Conservation (phyloP, 2,888 invertebrate species). For the Drosophila meridionalis region DNA sequence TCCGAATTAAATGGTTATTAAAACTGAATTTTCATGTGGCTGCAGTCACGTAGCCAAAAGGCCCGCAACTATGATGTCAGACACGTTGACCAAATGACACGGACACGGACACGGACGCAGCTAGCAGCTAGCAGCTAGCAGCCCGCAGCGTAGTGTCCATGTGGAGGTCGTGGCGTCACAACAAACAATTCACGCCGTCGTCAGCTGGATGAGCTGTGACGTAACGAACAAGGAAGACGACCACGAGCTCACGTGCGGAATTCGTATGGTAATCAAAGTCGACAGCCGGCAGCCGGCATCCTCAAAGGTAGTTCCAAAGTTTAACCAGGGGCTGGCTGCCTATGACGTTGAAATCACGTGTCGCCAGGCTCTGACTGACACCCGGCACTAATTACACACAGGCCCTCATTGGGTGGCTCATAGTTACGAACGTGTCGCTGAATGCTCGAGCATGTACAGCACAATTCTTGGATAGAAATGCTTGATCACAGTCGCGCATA, state of each 20-base stretch:
- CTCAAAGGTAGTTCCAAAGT: conserved; percentile 17
- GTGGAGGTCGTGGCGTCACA: conserved; percentile 26
- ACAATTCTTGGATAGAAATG: background rate
- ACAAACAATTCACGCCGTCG: conserved; percentile 25
- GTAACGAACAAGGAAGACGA: conserved; percentile 41
- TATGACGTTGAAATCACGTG: conserved; percentile 25
- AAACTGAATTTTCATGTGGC: conserved; percentile 50
- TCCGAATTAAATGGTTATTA: conserved; percentile 46
- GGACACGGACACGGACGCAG: conserved; percentile 48
- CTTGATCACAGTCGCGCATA: conserved; percentile 2
- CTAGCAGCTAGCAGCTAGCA: background rate
- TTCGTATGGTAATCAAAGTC: conserved; percentile 8
- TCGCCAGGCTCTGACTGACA: conserved; percentile 3
- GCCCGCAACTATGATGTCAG: conserved; percentile 53
- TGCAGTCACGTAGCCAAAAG: conserved; percentile 51
- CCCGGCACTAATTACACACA: conserved; percentile 33
- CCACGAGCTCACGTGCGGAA: conserved; percentile 47
- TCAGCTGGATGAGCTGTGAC: conserved; percentile 51
- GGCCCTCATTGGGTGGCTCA: conserved; percentile 2
- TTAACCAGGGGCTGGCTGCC: background rate
- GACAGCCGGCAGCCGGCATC: conserved; percentile 16
- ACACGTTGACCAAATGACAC: conserved; percentile 62
- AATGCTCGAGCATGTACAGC: conserved; percentile 3
- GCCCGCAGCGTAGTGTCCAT: background rate
- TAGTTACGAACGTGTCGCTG: conserved; percentile 3